Conservation (phyloP, 2,113 vertebrate species). For the Ochotona princeps region DNA sequence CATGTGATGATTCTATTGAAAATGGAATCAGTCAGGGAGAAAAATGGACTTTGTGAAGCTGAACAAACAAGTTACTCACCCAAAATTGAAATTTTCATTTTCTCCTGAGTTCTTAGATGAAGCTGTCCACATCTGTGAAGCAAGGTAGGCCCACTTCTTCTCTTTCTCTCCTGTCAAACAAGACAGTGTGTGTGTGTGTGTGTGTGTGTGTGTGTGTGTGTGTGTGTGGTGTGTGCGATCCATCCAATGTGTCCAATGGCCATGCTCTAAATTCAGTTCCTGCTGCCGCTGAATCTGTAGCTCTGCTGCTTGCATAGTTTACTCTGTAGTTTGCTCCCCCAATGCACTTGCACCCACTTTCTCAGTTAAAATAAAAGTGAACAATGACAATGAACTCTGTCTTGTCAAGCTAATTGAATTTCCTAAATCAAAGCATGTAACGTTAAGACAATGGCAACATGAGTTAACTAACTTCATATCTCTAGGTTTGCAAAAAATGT, state of each 20-base stretch:
- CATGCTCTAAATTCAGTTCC: too few species aligned
- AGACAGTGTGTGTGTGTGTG: not conserved
- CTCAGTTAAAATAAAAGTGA: not conserved
- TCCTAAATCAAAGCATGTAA: slow-evolving; percentile 24
- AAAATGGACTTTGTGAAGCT: slow-evolving; percentile 69
- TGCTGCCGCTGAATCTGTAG: not conserved
- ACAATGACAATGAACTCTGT: slow-evolving; percentile 40
- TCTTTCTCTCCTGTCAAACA: slow-evolving; percentile 32
- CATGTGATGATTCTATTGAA: slow-evolving; percentile 69
- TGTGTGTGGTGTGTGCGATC: too few species aligned
- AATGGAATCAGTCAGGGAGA: slow-evolving; percentile 64
- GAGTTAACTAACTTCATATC: slow-evolving; percentile 27
- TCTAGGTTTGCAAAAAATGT: not conserved
- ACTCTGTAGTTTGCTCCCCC: not conserved
- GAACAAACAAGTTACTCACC: slow-evolving; percentile 65
- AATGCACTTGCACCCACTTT: not conserved
- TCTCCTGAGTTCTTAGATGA: slow-evolving; percentile 63
- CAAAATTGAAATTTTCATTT: slow-evolving; percentile 67
- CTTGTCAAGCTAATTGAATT: slow-evolving; percentile 42
- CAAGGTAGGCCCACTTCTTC: not conserved
- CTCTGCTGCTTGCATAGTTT: not conserved
- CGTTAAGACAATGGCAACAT: not conserved
- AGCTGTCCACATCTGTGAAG: slow-evolving; percentile 57
- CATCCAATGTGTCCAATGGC: too few species aligned
- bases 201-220: not conserved